Evolutionary conservation across 2,797 vertebrate species (phyloP).

Genomic region (Podarcis siculus): DNA sequence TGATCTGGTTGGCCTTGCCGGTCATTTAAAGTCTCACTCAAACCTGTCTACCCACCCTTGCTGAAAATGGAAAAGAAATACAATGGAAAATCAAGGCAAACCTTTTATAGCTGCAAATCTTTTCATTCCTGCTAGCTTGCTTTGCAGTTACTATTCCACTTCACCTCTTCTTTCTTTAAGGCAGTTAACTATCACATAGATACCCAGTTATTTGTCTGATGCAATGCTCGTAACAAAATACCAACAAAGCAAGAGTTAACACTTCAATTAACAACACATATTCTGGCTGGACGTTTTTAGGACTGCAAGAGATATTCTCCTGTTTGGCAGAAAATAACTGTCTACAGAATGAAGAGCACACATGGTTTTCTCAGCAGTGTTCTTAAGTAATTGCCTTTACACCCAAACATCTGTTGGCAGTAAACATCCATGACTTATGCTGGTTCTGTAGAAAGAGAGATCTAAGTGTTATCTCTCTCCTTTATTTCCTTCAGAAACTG

Average conservation of each 20-base stretch:
- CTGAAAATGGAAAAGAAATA: neutral
- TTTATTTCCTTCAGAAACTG: constrained; percentile 10
- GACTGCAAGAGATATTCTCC: constrained; percentile 32
- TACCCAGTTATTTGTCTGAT: neutral
- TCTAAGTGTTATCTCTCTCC: constrained; percentile 13
- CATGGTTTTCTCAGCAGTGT: constrained; percentile 45
- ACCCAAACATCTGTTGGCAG: constrained; percentile 64
- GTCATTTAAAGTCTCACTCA: neutral
- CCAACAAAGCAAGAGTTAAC: constrained; percentile 29
- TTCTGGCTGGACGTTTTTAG: constrained; percentile 47
- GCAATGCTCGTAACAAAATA: neutral
- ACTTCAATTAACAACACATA: constrained; percentile 50
- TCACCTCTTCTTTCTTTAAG: neutral
- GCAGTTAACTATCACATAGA: neutral
- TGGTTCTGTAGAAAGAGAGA: constrained; percentile 37
- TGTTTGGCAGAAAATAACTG: constrained; percentile 58
- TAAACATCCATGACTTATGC: constrained; percentile 43
- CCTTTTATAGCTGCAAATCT: neutral
- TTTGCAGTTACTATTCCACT: constrained; percentile 7
- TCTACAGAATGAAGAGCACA: constrained; percentile 56
- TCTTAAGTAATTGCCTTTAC: constrained; percentile 60
- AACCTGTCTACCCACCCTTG: neutral
- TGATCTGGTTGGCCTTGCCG: neutral
- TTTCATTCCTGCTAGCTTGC: neutral
- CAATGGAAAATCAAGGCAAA: neutral